These are phyloP conservation scores for Ctenodactylus gundi DNA, from an alignment of 2,113 vertebrate genomes.

Conservation along the genomic window DNA sequence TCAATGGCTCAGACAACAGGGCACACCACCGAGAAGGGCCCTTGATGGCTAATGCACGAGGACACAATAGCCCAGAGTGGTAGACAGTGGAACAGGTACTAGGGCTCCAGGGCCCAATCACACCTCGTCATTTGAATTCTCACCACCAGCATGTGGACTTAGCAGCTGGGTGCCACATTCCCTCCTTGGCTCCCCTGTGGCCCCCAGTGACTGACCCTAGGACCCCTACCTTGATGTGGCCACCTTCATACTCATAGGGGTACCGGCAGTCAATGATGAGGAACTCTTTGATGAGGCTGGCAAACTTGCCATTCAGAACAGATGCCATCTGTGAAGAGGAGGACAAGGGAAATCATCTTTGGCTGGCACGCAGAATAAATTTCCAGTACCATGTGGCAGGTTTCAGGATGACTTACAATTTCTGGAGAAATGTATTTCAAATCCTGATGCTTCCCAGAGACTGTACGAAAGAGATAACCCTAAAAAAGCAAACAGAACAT, in stretches of 20 bases:
- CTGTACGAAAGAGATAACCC: conserved; percentile 92
- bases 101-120: too few relatives aligned
- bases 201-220: not conserved
- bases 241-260: conserved; percentile 96
- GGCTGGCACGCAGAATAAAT: not conserved
- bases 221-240: conserved; percentile 93
- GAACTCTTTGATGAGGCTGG: conserved; percentile 87
- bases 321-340: conserved; percentile 87
- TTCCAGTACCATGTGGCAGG: not conserved
- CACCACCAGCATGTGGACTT: not conserved
- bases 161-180: not conserved
- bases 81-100: not conserved
- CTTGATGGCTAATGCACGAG: not conserved
- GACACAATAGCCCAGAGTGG: not conserved
- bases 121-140: too few relatives aligned
- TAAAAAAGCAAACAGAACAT: conserved; percentile 64
- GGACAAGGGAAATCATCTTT: not conserved
- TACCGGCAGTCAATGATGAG: conserved; percentile 97
- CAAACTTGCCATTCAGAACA: conserved; percentile 89
- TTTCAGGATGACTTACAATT: conserved; percentile 84
- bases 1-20: not conserved
- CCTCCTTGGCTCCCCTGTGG: not conserved
- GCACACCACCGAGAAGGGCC: not conserved
- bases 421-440: conserved; percentile 96
- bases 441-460: conserved; percentile 94